Conservation (phyloP, 2,888 invertebrate genomes). For the Campaea margaritaria region DNA sequence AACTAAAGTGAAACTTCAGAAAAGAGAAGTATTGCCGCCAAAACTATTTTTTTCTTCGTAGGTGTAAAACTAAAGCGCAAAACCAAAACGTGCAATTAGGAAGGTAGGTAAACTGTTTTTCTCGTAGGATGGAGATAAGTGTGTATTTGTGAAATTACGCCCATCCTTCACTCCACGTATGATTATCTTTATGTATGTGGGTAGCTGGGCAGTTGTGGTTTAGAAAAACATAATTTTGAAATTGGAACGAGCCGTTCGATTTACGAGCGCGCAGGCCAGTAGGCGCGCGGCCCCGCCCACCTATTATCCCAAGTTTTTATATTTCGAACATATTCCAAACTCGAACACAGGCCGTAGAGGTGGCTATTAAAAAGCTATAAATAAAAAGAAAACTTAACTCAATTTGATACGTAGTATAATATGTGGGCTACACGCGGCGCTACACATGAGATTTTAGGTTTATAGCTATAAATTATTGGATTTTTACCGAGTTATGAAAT, state of each 20-base stretch:
- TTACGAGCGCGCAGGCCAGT: constrained; percentile 61
- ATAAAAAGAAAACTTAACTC: constrained; percentile 8
- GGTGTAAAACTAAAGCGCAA: too few species aligned
- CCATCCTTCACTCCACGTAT: constrained; percentile 11
- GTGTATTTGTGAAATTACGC: constrained; percentile 18
- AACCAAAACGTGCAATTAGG: too few species aligned
- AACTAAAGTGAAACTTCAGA: too few species aligned
- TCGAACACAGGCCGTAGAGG: constrained; percentile 25
- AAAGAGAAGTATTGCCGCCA: too few species aligned
- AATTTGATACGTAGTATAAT: neutral
- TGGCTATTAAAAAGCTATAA: constrained; percentile 34
- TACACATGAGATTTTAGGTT: too few species aligned
- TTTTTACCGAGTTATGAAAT: too few species aligned
- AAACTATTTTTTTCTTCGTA: too few species aligned
- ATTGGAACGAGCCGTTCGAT: constrained; percentile 45
- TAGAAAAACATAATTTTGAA: constrained; percentile 40
- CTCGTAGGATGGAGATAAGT: too few species aligned
- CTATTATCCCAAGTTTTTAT: constrained; percentile 54
- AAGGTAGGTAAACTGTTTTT: too few species aligned
- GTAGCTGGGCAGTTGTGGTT: constrained; percentile 30
- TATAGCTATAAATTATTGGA: too few species aligned
- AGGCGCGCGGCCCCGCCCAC: constrained; percentile 59
- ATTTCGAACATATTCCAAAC: constrained; percentile 32
- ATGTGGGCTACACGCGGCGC: neutral
- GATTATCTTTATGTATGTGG: constrained; percentile 26